These are phyloP conservation scores for Pachliopta kotzebuea DNA, from an alignment of 2,888 invertebrate genomes.

Conservation along the genomic window DNA sequence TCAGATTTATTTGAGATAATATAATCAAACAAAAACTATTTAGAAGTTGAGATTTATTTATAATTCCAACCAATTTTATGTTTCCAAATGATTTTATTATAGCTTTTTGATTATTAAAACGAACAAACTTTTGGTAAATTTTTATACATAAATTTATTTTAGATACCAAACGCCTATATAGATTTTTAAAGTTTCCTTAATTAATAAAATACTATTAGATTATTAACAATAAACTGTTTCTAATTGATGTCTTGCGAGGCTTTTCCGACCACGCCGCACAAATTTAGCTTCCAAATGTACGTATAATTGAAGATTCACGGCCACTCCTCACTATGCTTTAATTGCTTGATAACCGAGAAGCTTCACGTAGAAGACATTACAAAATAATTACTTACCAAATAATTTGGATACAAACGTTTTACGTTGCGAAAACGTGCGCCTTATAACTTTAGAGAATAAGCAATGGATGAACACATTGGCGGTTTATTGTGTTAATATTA, in stretches of 20 bases:
- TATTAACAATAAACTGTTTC: conserved; percentile 24
- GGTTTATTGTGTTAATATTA: conserved; percentile 39
- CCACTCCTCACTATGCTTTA: conserved; percentile 53
- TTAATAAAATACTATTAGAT: conserved; percentile 4
- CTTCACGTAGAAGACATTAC: conserved; percentile 51
- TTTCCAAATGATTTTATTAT: neutral
- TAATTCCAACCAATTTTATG: conserved; percentile 3
- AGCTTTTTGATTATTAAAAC: neutral
- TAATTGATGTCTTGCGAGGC: conserved; percentile 39
- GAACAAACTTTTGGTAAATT: neutral
- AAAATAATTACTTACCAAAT: conserved; percentile 60
- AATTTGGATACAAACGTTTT: conserved; percentile 32
- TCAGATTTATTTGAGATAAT: neutral
- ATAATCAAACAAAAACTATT: conserved; percentile 12
- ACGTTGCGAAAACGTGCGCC: conserved; percentile 50
- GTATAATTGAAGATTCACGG: conserved; percentile 63
- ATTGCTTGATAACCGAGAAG: conserved; percentile 58
- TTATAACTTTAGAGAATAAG: neutral
- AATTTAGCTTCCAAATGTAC: conserved; percentile 35
- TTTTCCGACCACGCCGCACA: conserved; percentile 44
- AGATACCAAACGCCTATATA: too few species aligned
- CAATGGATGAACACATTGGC: conserved; percentile 8
- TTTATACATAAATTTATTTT: too few species aligned
- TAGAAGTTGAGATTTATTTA: conserved; percentile 2
- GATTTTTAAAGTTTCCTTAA: neutral